Evolutionary conservation across 2,888 invertebrate species (phyloP), one percentile per base, ranked within the genome.

Genomic region (Aethes cnicana): DNA sequence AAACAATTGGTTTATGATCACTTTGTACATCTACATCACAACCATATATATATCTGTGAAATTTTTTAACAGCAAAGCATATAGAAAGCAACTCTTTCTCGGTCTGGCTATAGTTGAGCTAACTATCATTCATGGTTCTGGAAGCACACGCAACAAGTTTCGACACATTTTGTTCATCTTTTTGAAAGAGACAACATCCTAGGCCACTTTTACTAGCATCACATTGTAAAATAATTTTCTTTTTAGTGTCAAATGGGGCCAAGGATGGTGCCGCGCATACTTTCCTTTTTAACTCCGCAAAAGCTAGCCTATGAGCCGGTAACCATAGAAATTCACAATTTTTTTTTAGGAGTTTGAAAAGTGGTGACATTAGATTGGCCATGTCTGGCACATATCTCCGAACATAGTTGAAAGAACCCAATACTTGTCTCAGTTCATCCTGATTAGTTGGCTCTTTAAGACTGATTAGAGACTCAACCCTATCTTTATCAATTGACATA

Each of bases 401-500:
- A 1, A 54, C 43, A 56, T 56, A 56, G 14, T 47, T 56, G 12
- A 54, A 55, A 2, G 52, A 59, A 1, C 56, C 59, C 17, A 56
- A 17, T 6, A 57, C 47, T 30, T 30, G 23, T 39, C 26, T 32
- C 4, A 54, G 17, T 9, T 56, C 47, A 16, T 57, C 56, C 32
- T 26, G 32, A 32, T 39, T 47, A 3, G 4, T 36, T 3, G 56
- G 58, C 1, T 20, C 30, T 36, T 54, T 44, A 18, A 57, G 41
- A 6, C 14, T 48, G 6, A 49, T 11, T n/a, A 57, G 28, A 2
- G 57, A 49, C 20, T 57, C 55, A n/a, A 53, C 37, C 20, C 55
- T 50, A 23, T 30, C 35, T 21, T 32, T 41, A 53, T 57, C 53
- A 2, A 55, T 4, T 2, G 28, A 39, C 54, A 57, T 57, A 3